Percentiles rank a stretch among this genome's conserved stretches.
phyloP scores from a whole-genome alignment of 1,140 invertebrate genomes.

The Cheumatopsyche charites region DNA sequence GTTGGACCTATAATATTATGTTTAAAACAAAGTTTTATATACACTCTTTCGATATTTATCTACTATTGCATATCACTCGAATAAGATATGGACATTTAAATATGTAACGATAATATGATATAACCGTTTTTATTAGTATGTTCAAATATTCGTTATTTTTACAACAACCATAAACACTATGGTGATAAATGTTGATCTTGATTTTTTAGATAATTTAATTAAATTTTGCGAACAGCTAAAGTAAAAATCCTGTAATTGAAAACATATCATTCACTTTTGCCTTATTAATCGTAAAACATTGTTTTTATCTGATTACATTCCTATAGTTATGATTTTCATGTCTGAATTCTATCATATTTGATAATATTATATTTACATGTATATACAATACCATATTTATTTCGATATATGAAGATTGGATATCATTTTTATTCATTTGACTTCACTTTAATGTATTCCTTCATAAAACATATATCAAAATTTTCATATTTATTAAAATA shows the following conservation, averaged over 20 bases:
- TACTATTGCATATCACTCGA: not conserved
- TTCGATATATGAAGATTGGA: not conserved
- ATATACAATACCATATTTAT: no score
- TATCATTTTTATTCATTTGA: no score
- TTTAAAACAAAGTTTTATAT: not conserved
- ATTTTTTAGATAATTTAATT: not conserved
- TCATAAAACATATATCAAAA: not conserved
- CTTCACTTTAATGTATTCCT: no score
- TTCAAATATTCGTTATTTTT: not conserved
- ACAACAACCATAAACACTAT: not conserved
- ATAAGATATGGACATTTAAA: not conserved
- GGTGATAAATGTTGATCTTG: not conserved
- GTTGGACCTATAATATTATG: not conserved
- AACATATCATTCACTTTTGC: constrained; percentile 35
- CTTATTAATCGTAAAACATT: constrained; percentile 22
- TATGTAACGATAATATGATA: not conserved
- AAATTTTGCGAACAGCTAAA: constrained; percentile 1
- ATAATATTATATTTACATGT: not conserved
- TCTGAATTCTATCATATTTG: not conserved
- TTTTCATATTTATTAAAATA: no score
- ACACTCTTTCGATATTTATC: not conserved
- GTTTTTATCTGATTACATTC: not conserved
- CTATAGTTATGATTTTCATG: not conserved
- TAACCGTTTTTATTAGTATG: not conserved
- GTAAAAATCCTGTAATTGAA: constrained; percentile 32